Evolutionary conservation across 2,113 vertebrate genomes (phyloP).

Genomic region (Ammodytes dubius): DNA sequence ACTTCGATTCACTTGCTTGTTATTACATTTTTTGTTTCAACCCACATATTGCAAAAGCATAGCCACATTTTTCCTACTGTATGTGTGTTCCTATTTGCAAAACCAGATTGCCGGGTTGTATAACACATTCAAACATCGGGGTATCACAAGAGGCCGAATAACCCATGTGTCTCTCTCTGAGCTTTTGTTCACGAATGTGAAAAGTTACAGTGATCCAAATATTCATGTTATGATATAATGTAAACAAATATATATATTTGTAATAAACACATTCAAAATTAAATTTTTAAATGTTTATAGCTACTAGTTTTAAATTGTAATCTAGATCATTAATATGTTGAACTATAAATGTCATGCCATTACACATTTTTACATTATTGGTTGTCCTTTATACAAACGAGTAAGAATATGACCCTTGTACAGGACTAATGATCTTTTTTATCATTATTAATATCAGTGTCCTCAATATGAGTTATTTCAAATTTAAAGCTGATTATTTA

Average conservation of each 20-base stretch:
- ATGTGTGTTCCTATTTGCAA: not conserved
- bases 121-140: not conserved
- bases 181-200: not conserved
- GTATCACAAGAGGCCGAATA: not conserved
- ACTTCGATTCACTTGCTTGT: not conserved
- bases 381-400: not conserved
- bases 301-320: constrained; percentile 7
- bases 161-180: not conserved
- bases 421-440: not conserved
- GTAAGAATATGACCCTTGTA: not conserved
- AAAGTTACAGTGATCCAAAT: not conserved
- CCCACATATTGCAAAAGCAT: not conserved
- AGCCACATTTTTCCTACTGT: not conserved
- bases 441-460: not conserved
- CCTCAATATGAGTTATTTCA: not conserved
- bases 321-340: not conserved
- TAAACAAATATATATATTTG: not conserved
- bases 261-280: not conserved
- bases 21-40: not conserved
- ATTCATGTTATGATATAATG: not conserved
- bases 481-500: not conserved
- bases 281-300: not conserved
- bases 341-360: not conserved
- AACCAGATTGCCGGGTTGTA: not conserved
- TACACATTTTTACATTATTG: not conserved